These are phyloP conservation scores for Popillia japonica DNA, from an alignment of 1,140 invertebrate species.

Conservation along the genomic window DNA sequence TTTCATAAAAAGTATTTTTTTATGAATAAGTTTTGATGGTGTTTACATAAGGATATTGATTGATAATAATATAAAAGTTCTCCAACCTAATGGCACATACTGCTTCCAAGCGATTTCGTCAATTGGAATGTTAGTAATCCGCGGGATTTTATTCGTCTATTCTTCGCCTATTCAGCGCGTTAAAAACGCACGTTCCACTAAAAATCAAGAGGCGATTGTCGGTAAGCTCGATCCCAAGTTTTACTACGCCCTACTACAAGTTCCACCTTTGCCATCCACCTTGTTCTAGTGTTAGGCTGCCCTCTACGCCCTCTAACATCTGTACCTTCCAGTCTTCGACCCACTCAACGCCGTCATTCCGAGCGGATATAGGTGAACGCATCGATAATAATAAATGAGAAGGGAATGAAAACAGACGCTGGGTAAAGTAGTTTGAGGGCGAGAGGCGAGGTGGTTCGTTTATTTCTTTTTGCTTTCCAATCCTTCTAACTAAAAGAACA, in stretches of 20 bases:
- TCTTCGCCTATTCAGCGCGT: background rate
- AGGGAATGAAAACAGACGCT: background rate
- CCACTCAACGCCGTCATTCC: constrained; percentile 15
- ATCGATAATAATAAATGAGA: constrained; percentile 35
- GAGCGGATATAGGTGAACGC: constrained; percentile 12
- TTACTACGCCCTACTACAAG: background rate
- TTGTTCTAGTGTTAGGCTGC: background rate
- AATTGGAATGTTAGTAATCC: constrained; percentile 16
- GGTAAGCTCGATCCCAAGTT: background rate
- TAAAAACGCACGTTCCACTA: background rate
- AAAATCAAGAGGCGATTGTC: constrained; percentile 24
- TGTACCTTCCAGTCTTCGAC: background rate
- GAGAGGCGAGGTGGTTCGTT: background rate
- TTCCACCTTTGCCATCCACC: background rate
- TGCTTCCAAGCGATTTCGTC: background rate
- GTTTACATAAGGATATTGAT: no score
- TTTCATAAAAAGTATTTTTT: no score
- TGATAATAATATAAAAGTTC: background rate
- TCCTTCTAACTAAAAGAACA: background rate
- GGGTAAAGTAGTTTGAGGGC: background rate
- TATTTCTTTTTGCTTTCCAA: background rate
- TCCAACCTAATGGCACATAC: background rate
- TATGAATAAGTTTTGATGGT: no score
- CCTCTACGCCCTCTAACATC: background rate
- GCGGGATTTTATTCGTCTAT: background rate